Evolutionary conservation across 1,140 invertebrate species (phyloP), one percentile per base, ranked within the genome.

Genomic region (Limonius californicus): DNA sequence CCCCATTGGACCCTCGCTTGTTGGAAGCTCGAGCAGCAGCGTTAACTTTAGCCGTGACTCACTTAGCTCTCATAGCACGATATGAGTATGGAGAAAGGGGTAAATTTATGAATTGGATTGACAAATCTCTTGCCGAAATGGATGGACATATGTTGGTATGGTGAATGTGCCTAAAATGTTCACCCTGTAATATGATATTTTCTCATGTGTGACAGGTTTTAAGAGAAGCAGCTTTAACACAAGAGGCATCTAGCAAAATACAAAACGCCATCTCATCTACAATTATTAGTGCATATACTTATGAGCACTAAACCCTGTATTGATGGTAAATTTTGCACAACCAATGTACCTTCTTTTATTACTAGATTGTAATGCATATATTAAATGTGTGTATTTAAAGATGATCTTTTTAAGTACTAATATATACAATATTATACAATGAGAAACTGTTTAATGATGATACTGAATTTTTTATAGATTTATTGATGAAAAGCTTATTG

Each of bases 11-110:
- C 75, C 84, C 87, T 4, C 76, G 85, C 19, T 74, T 89, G 1
- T 75, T 90, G 42, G 88, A 90, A 76, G 87, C 87, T 1, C 82
- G 87, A 73, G 86, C 87, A 57, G 83, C 84, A 19, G 85, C 87
- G 16, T 70, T 90, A 23, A 83, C 87, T 9, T 74, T 89, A 30
- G 84, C 87, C n/a, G 86, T 90, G 8, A 86, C 84, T 42, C 86
- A 89, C 71, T 80, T 90, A 47, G 86, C 87, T 1, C 65, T 84
- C 3, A 79, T 84, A 4, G 80, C 81, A 0, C 81, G 82, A 62
- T 82, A 82, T 54, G 81, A 81, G 23, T 79, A 80, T 23, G 75
- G 78, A 1, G 78, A 80, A 69, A 80, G 70, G 59, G 78, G 80
- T 18, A 78, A 75, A 16, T 70, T 74, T 59, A 78, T 78, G 30